These are phyloP conservation scores for Drosophila chauvacae DNA, from an alignment of 1,140 invertebrate genomes.

Conservation along the genomic window DNA sequence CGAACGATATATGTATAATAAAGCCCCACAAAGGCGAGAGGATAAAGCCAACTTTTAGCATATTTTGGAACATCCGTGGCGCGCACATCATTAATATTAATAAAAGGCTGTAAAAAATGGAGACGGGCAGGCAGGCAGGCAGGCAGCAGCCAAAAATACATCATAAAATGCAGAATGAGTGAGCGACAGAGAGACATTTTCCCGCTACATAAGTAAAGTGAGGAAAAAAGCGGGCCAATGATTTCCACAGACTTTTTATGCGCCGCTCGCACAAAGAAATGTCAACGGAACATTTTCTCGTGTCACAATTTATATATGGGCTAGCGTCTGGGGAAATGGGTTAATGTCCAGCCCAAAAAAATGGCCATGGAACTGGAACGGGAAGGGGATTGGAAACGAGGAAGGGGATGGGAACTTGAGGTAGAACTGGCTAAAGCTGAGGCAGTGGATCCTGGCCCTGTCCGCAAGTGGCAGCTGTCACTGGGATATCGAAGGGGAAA, in stretches of 20 bases:
- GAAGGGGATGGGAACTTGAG: not conserved
- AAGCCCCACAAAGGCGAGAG: conserved; percentile 16
- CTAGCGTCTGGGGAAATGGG: conserved; percentile 47
- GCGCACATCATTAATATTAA: conserved; percentile 79
- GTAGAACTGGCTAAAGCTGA: not conserved
- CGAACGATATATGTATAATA: not conserved
- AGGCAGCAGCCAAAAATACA: conserved; percentile 62
- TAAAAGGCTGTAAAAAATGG: conserved; percentile 72
- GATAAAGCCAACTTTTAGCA: conserved; percentile 34
- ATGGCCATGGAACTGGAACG: conserved; percentile 41
- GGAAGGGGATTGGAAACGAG: not conserved
- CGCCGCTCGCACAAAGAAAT: conserved; percentile 62
- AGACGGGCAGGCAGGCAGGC: conserved; percentile 17
- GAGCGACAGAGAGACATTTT: conserved; percentile 24
- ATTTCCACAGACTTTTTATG: conserved; percentile 56
- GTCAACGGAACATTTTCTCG: conserved; percentile 36
- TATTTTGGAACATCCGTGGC: conserved; percentile 56
- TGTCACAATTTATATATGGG: conserved; percentile 59
- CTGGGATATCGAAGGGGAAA: conserved; percentile 66
- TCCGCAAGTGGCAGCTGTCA: conserved; percentile 50
- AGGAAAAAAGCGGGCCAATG: conserved; percentile 24
- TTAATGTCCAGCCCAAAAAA: conserved; percentile 68
- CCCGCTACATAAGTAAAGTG: conserved; percentile 48
- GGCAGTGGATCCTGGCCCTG: conserved; percentile 4
- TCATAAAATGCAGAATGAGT: conserved; percentile 23